phyloP scores from a whole-genome alignment of 2,797 vertebrate species.

The Bucorvus abyssinicus region DNA sequence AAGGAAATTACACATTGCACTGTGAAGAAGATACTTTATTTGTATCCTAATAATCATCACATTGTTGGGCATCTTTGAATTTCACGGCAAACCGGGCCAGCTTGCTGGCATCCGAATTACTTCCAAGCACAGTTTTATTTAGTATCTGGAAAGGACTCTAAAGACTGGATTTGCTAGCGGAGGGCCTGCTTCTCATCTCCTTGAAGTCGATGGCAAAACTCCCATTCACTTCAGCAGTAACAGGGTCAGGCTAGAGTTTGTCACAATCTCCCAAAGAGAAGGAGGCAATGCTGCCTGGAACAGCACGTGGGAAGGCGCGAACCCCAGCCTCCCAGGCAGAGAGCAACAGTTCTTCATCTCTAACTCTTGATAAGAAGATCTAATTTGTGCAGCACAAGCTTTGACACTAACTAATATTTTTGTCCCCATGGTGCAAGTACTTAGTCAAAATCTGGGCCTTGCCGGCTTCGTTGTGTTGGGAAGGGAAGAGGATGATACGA shows the following conservation, averaged over 20 bases:
- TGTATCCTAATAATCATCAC: slow-evolving; percentile 60
- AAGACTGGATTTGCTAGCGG: slow-evolving; percentile 53
- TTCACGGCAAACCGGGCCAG: slow-evolving; percentile 56
- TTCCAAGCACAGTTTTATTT: slow-evolving; percentile 57
- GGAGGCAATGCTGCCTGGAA: background rate
- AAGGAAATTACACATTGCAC: slow-evolving; percentile 57
- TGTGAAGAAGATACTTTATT: slow-evolving; percentile 64
- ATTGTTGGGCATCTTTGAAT: slow-evolving; percentile 65
- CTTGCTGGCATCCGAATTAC: slow-evolving; percentile 67
- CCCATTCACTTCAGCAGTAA: slow-evolving; percentile 23
- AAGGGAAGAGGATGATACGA: background rate
- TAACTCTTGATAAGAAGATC: slow-evolving; percentile 41
- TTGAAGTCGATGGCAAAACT: slow-evolving; percentile 56
- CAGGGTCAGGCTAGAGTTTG: slow-evolving; percentile 23
- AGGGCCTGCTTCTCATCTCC: background rate
- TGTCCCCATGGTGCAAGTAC: background rate
- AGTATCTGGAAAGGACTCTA: slow-evolving; percentile 55
- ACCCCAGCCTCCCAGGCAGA: background rate
- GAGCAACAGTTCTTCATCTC: background rate
- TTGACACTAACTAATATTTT: slow-evolving; percentile 25
- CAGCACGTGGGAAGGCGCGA: background rate
- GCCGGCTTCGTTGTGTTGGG: background rate
- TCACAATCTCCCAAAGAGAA: background rate
- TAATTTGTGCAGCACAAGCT: slow-evolving; percentile 8
- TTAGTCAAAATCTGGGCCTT: background rate